These are phyloP conservation scores for Tursiops truncatus DNA, from an alignment of 2,113 vertebrate species.

Conservation along the genomic window DNA sequence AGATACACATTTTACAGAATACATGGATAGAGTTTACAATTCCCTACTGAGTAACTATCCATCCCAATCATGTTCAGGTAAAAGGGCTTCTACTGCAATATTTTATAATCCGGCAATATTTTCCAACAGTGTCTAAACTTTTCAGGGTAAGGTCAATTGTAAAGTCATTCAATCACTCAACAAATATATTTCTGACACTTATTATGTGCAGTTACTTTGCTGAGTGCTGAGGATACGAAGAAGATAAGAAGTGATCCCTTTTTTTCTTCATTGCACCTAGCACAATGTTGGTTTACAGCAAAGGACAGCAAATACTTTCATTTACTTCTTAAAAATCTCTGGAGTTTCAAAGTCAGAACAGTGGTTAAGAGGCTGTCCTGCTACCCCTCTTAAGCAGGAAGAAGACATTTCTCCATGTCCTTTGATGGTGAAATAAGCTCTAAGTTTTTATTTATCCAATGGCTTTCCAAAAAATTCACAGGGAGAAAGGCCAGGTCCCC, in stretches of 20 bases:
- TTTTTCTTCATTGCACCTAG: background rate
- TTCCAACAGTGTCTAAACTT: background rate
- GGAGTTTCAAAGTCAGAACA: slow-evolving; percentile 42
- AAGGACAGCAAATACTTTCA: slow-evolving; percentile 34
- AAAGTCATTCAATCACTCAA: slow-evolving; percentile 35
- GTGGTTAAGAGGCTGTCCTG: background rate
- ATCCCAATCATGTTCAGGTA: background rate
- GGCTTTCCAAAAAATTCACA: background rate
- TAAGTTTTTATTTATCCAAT: slow-evolving; percentile 43
- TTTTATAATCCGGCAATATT: slow-evolving; percentile 40
- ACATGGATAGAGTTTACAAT: background rate
- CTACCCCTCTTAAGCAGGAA: background rate
- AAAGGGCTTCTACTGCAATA: background rate
- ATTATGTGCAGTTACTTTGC: background rate
- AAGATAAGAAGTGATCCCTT: background rate
- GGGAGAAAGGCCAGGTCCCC: background rate
- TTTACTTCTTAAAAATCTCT: slow-evolving; percentile 11
- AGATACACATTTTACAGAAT: background rate
- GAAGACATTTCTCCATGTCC: background rate
- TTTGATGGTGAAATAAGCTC: slow-evolving; percentile 38
- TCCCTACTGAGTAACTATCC: background rate
- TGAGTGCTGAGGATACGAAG: background rate
- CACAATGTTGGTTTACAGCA: background rate
- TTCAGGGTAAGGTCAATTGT: background rate
- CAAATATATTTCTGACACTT: background rate